Evolutionary conservation across 2,888 invertebrate genomes (phyloP), one percentile per base, ranked within the genome.

Genomic region (Tetragonula carbonaria): DNA sequence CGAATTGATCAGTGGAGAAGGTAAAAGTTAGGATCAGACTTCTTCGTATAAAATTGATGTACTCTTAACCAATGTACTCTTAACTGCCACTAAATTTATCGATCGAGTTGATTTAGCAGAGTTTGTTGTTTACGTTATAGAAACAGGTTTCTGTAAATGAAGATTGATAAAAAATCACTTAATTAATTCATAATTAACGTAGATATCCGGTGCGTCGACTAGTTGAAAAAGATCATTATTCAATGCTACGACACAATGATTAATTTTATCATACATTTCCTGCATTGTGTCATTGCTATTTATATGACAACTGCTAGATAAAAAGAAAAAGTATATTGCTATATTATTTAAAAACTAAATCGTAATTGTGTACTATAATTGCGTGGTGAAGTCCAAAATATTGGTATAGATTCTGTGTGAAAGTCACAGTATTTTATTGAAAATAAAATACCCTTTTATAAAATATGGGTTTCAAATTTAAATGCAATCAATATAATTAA

Each of bases 201-300:
- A 23, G 53, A 45, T 70, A 53, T 28, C 50, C 0, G 13, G 50
- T 72, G 70, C 50, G 21, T 21, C 38, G 18, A 8, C 8, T 11
- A 14, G 74, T 16, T 71, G 21, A 45, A 53, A 72, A 68, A 74
- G 45, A 53, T 45, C 74, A 23, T 68, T 72, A 33, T 72, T 62
- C 23, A 33, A 63, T 28, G 18, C 45, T n/a, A 18, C 59, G 5
- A 16, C 55, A 28, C 45, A 16, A 28, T 65, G 74, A 84, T 71
- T 78, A 67, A 57, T 72, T 72, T 84, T 82, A 84, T 84, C 78
- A 45, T 50, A 2, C 1, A 63, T 70, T 77, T 82, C 81, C 74
- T 6, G 45, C 45, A n/a, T 74, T 23, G 2, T 70, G 63, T 79
- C 33, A 70, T 21, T 57, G 51, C 23, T 59, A 6, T 38, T 3